A percentile compares a stretch with the other conserved stretches of the same genome.
phyloP scores from a whole-genome alignment of 2,888 invertebrate genomes.

The Phyllotreta cruciferae region DNA sequence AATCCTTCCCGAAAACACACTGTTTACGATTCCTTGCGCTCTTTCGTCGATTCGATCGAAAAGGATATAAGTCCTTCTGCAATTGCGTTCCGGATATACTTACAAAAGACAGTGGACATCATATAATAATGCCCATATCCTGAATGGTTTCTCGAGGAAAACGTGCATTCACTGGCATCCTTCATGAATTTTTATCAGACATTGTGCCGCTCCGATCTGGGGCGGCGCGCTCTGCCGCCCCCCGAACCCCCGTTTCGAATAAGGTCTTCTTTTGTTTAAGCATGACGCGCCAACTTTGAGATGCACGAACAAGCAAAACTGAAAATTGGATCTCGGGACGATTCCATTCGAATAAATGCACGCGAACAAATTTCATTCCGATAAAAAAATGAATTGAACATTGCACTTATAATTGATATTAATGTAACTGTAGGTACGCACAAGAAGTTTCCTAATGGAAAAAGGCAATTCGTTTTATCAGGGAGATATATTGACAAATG shows the following conservation, averaged over 20 bases:
- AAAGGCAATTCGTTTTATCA: conserved; percentile 21
- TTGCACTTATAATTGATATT: neutral
- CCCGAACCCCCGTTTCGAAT: conserved; percentile 8
- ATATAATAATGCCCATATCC: conserved; percentile 28
- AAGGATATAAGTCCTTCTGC: conserved; percentile 24
- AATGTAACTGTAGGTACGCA: neutral
- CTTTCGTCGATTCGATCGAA: conserved; percentile 13
- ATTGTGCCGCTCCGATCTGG: conserved; percentile 20
- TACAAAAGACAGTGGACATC: conserved; percentile 28
- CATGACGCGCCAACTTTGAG: conserved; percentile 17
- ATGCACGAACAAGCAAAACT: neutral
- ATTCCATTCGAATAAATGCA: conserved; percentile 9
- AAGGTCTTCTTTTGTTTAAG: conserved; percentile 16
- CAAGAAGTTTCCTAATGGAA: conserved; percentile 4
- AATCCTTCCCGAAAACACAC: neutral
- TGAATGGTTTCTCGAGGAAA: conserved; percentile 24
- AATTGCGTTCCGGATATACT: conserved; percentile 25
- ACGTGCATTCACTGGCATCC: conserved; percentile 25
- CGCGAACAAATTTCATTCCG: neutral
- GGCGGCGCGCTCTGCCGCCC: conserved; percentile 8
- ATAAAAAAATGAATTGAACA: no score
- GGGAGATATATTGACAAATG: conserved; percentile 14
- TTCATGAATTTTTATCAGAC: conserved; percentile 35
- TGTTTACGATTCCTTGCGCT: neutral
- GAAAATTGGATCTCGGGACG: neutral